These are phyloP conservation scores for Aegotheles bennettii DNA, from an alignment of 2,113 vertebrate species.

Conservation along the genomic window DNA sequence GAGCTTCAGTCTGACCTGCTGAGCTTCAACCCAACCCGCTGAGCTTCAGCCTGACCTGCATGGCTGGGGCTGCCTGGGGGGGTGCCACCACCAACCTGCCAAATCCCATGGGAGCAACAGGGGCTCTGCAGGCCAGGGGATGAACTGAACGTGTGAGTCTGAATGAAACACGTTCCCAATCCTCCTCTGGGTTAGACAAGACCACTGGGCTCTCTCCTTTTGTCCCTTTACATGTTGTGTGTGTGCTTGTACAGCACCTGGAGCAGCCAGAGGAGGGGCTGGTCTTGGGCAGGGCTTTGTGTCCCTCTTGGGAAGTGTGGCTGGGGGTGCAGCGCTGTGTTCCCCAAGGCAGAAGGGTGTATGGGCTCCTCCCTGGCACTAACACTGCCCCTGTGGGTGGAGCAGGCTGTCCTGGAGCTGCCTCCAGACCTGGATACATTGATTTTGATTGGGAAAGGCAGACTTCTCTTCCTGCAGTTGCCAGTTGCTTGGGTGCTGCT, in stretches of 20 bases:
- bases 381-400: fast-evolving
- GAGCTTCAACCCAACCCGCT: not conserved
- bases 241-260: not conserved
- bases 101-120: not conserved
- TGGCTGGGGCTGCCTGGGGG: not conserved
- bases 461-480: not conserved
- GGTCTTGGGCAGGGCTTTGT: not conserved
- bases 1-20: not conserved
- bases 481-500: not conserved
- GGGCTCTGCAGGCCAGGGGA: not conserved
- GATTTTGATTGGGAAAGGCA: not conserved
- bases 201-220: not conserved
- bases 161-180: not conserved
- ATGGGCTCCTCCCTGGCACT: not conserved
- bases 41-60: not conserved
- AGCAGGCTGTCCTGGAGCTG: not conserved
- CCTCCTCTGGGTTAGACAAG: not conserved
- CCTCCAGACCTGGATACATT: not conserved
- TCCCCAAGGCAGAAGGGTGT: not conserved
- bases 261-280: not conserved
- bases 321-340: not conserved
- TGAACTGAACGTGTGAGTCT: not conserved
- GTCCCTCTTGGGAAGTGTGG: not conserved
- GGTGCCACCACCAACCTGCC: not conserved
- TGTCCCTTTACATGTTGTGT: fast-evolving